phyloP scores from a whole-genome alignment of 1,140 invertebrate species.

The Calephelis nemesis region DNA sequence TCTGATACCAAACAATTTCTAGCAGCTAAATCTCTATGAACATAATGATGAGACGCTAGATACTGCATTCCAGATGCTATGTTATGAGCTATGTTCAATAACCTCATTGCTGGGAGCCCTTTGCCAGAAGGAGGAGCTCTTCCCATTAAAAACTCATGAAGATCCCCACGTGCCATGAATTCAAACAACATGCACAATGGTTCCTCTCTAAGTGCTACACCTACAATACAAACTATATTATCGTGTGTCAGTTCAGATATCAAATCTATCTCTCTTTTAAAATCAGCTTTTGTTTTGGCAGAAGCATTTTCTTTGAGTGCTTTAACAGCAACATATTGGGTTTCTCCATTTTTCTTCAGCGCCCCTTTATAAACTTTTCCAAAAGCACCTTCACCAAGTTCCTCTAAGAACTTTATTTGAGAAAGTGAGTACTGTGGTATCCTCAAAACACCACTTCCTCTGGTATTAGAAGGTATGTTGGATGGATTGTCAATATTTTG shows the following conservation, averaged over 20 bases:
- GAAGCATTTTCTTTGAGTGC: slow-evolving; percentile 96
- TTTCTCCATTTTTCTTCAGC: slow-evolving; percentile 84
- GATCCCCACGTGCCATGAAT: slow-evolving; percentile 96
- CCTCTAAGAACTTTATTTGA: slow-evolving; percentile 94
- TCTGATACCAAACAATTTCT: slow-evolving; percentile 97
- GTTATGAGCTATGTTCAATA: slow-evolving; percentile 92
- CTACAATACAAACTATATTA: slow-evolving; percentile 96
- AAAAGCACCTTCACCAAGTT: slow-evolving; percentile 97
- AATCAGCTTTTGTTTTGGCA: slow-evolving; percentile 94
- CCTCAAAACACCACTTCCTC: slow-evolving; percentile 79
- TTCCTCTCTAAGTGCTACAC: slow-evolving; percentile 93
- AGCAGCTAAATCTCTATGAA: slow-evolving; percentile 97
- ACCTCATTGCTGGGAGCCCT: slow-evolving; percentile 67
- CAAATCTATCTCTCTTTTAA: slow-evolving; percentile 93
- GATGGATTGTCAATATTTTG: slow-evolving; percentile 71
- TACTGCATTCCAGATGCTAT: slow-evolving; percentile 99
- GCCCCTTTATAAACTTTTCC: slow-evolving; percentile 98
- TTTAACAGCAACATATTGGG: slow-evolving; percentile 94
- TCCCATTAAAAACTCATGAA: slow-evolving; percentile 95
- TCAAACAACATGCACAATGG: slow-evolving; percentile 98
- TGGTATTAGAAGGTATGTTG: slow-evolving; percentile 78
- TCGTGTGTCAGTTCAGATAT: slow-evolving; percentile 96
- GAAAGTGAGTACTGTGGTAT: slow-evolving; percentile 87
- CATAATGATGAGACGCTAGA: slow-evolving; percentile 95
- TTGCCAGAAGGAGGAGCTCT: slow-evolving; percentile 91